A percentile compares a stretch with the other conserved stretches of the same genome.
Conservation (phyloP, 30 jellyfish, hydroid and myxozoan species). For the Catostylus mosaicus region DNA sequence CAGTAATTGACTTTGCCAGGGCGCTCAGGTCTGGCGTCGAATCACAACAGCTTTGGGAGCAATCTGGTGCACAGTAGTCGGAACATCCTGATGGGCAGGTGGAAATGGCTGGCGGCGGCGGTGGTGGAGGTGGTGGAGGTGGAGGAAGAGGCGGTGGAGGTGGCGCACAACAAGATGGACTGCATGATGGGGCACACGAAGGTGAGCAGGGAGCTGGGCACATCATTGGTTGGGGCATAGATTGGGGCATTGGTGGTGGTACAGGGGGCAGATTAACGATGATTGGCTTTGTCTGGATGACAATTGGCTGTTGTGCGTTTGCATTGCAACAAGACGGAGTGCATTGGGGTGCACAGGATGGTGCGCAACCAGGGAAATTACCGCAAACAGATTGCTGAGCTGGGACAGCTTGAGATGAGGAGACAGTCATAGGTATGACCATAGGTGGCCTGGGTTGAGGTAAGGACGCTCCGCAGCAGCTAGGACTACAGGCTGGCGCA, state of each 20-base stretch:
- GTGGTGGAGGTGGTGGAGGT: conserved; percentile 69
- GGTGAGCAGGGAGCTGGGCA: conserved; percentile 49
- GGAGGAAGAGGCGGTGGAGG: conserved; percentile 62
- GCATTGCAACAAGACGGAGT: conserved; percentile 67
- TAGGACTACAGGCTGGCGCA: conserved; percentile 58
- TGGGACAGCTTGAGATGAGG: conserved; percentile 40
- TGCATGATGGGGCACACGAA: conserved; percentile 22
- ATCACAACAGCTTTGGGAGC: conserved; percentile 87
- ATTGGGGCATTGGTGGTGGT: conserved; percentile 62
- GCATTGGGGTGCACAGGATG: conserved; percentile 79
- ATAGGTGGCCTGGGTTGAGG: conserved; percentile 49
- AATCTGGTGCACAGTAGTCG: conserved; percentile 88
- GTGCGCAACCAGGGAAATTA: conserved; percentile 73
- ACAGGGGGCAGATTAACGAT: conserved; percentile 65
- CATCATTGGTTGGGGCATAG: conserved; percentile 31
- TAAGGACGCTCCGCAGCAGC: conserved; percentile 62
- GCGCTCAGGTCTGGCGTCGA: conserved; percentile 92
- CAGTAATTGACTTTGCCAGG: conserved; percentile 77
- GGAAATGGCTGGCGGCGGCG: conserved; percentile 50
- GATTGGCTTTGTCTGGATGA: conserved; percentile 47
- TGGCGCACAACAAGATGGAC: conserved; percentile 8
- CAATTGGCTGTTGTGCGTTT: conserved; percentile 36
- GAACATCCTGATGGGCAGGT: conserved; percentile 89
- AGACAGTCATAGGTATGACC: conserved; percentile 24
- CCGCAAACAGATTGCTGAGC: conserved; percentile 61